Percentiles rank a stretch among this genome's conserved stretches.
These are phyloP conservation scores for Orius laevigatus DNA, from an alignment of 1,140 invertebrate species.

Conservation along the genomic window DNA sequence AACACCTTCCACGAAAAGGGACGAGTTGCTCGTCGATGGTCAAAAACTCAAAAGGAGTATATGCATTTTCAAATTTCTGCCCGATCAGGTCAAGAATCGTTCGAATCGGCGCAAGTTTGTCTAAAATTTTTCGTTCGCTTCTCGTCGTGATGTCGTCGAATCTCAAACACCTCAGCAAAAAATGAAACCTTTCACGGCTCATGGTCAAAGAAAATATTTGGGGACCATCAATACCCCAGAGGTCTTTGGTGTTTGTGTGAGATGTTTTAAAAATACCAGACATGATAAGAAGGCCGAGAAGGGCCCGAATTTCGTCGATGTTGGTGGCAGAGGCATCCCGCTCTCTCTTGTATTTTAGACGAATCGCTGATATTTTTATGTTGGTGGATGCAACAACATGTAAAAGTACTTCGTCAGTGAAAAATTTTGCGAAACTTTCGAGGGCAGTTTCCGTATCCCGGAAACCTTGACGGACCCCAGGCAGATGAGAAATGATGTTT, in stretches of 20 bases:
- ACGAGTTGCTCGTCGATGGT: conserved; percentile 30
- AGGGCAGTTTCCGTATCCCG: too few relatives aligned
- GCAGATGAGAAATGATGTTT: too few relatives aligned
- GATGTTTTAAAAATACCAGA: neutral
- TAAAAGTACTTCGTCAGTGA: too few relatives aligned
- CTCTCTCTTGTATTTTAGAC: neutral
- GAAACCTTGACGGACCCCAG: too few relatives aligned
- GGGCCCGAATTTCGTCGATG: neutral
- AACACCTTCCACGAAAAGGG: conserved; percentile 26
- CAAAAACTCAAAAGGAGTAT: conserved; percentile 22
- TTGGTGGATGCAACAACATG: neutral
- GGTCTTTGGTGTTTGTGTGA: neutral
- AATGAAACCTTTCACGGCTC: conserved; percentile 21
- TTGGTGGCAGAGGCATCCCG: neutral
- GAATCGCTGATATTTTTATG: neutral
- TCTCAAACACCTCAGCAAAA: conserved; percentile 21
- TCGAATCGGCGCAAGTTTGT: conserved; percentile 25
- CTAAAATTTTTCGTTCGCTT: conserved; percentile 18
- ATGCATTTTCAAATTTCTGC: conserved; percentile 24
- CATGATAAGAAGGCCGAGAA: neutral
- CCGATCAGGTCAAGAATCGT: conserved; percentile 26
- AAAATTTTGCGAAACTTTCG: too few relatives aligned
- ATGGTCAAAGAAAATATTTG: neutral
- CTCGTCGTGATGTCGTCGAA: conserved; percentile 24
- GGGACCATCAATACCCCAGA: neutral